Percentiles rank a stretch among this genome's conserved stretches.
Conservation (phyloP, 2,797 vertebrate species). For the Tenualosa ilisha region DNA sequence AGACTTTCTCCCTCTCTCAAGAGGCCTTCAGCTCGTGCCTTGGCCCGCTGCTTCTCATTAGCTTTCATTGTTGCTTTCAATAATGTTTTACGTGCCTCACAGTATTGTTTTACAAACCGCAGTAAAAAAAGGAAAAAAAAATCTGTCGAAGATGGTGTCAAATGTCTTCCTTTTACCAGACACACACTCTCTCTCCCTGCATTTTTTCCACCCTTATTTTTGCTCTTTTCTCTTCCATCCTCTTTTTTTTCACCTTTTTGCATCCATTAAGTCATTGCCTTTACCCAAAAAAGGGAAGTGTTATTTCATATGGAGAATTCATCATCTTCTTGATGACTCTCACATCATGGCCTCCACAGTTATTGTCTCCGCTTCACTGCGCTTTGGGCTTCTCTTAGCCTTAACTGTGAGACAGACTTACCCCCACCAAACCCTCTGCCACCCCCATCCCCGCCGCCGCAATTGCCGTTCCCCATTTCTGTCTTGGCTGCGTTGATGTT, state of each 20-base stretch:
- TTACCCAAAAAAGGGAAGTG: neutral
- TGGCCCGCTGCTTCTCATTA: conserved; percentile 56
- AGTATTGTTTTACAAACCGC: conserved; percentile 48
- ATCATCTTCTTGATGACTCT: conserved; percentile 15
- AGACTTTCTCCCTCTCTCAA: neutral
- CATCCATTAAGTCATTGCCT: conserved; percentile 8
- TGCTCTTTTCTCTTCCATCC: neutral
- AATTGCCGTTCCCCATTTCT: neutral
- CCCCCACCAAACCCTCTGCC: neutral
- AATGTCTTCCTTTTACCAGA: neutral
- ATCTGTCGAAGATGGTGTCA: neutral
- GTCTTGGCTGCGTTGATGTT: neutral
- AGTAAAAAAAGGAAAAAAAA: conserved; percentile 37
- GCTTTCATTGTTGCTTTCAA: conserved; percentile 56
- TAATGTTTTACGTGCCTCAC: conserved; percentile 29
- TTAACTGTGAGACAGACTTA: neutral
- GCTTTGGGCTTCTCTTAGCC: neutral
- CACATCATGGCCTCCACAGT: neutral
- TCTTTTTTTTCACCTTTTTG: neutral
- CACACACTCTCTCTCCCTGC: neutral
- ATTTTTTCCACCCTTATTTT: neutral
- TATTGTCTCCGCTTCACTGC: neutral
- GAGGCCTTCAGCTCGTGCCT: neutral
- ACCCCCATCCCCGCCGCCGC: neutral
- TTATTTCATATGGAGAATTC: conserved; percentile 17